Percentiles rank a stretch among this genome's conserved stretches.
phyloP scores from a whole-genome alignment of 1,140 invertebrate genomes.

The Scaptomyza graminum region DNA sequence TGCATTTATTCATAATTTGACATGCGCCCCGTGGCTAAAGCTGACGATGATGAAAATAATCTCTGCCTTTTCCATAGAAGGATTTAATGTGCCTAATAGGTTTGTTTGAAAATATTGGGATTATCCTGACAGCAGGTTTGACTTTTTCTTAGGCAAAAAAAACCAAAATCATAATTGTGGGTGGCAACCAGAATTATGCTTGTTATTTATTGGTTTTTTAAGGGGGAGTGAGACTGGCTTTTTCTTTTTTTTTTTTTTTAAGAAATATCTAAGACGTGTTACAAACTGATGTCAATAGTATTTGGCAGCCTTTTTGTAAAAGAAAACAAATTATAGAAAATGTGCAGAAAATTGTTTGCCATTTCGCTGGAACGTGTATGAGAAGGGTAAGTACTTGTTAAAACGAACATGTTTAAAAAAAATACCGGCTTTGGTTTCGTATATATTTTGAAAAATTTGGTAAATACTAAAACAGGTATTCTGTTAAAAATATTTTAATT shows the following conservation, averaged over 20 bases:
- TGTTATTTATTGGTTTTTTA: conserved; percentile 14
- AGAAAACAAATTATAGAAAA: conserved; percentile 1
- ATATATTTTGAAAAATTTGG: too few relatives aligned
- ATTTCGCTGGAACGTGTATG: neutral
- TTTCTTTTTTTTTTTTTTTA: conserved; percentile 4
- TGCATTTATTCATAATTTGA: conserved; percentile 83
- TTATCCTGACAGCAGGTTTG: conserved; percentile 74
- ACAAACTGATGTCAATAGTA: conserved; percentile 6
- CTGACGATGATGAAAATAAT: conserved; percentile 83
- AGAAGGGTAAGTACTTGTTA: neutral
- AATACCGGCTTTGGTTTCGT: too few relatives aligned
- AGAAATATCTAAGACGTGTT: conserved; percentile 9
- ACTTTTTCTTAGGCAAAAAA: conserved; percentile 30
- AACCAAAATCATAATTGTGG: conserved; percentile 38
- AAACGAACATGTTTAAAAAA: too few relatives aligned
- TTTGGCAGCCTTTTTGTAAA: neutral
- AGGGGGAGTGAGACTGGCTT: conserved; percentile 11
- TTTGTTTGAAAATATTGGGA: conserved; percentile 83
- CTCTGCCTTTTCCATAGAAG: conserved; percentile 71
- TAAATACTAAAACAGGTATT: too few relatives aligned
- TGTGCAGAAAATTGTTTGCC: conserved; percentile 7
- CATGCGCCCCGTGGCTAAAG: conserved; percentile 82
- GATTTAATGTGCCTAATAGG: conserved; percentile 75
- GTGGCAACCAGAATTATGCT: conserved; percentile 50
- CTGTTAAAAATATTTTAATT: too few relatives aligned